Conservation (phyloP, 2,797 vertebrate genomes). For the Cynodonichthys magdalenae region DNA sequence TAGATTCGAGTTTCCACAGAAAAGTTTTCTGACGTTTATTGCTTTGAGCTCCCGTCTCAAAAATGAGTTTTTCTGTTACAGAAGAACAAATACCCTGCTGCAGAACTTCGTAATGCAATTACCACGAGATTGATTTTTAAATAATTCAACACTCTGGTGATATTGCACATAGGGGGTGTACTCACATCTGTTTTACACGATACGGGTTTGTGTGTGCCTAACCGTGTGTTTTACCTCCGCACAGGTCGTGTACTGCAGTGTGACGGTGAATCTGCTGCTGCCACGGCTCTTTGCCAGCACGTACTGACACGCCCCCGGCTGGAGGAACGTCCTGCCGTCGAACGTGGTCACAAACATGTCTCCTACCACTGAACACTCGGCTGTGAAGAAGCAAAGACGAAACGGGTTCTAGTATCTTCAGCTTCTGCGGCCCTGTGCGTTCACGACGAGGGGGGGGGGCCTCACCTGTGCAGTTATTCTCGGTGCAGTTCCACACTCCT, state of each 20-base stretch:
- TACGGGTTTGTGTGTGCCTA: background rate
- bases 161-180: no score
- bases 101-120: background rate
- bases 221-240: slow-evolving; percentile 83
- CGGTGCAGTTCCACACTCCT: slow-evolving; percentile 97
- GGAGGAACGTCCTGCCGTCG: slow-evolving; percentile 95
- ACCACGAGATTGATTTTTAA: background rate
- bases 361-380: slow-evolving; percentile 91
- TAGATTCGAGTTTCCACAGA: background rate
- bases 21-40: background rate
- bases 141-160: background rate
- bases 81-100: background rate
- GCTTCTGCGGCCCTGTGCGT: background rate
- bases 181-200: background rate
- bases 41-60: background rate
- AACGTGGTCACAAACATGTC: slow-evolving; percentile 95
- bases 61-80: background rate
- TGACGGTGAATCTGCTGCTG: slow-evolving; percentile 90
- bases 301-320: slow-evolving; percentile 93
- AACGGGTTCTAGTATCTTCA: background rate
- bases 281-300: slow-evolving; percentile 92
- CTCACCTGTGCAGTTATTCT: slow-evolving; percentile 94
- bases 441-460: background rate
- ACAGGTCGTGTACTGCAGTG: slow-evolving; percentile 91
- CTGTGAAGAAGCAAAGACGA: slow-evolving; percentile 64